Evolutionary conservation across 2,797 vertebrate species (phyloP), one percentile per base, ranked within the genome.

Genomic region (Prionace glauca): DNA sequence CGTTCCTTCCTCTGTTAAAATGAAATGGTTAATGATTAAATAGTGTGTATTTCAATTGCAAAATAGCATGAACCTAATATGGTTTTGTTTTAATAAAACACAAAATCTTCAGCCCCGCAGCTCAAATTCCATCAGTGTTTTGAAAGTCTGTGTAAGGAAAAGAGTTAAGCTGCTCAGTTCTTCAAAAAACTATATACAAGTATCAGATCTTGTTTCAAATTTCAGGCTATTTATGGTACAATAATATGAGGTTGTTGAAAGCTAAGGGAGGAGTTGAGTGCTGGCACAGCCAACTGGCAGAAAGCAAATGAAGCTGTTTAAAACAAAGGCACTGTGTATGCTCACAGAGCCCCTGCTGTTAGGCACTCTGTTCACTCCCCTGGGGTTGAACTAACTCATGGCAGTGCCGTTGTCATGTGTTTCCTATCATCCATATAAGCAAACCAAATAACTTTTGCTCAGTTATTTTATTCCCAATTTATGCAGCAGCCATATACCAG

Each of bases 241-340:
- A 92, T 92, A 84, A 84, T 45, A 41, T 24, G 67, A 69, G 60
- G 60, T 16, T 65, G n/a, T 92, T 92, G 90, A 92, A 91, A 91
- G 56, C 32, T 62, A 90, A 14, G 90, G 90, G 65, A 92, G 60
- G 32, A 92, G 16, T 20, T 92, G 2, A 12, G n/a, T 88, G 32
- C 65, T 69, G 18, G 62, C 69, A 41, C 87, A 92, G 62, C 20
- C 65, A 41, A 41, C 22, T 24, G 65, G n/a, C n/a, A 65, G 62
- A 69, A 92, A 92, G 62, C 65, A 41, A 69, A 36, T 24, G 65
- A 67, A 67, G 18, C 18, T 92, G n/a, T 11, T 69, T 41, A 69
- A 92, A 32, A 91, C 62, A 91, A 92, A 92, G n/a, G 65, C 18
- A 69, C 90, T 69, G n/a, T 65, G 60, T 91, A 65, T 67, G 29